Evolutionary conservation across 1,140 invertebrate species (phyloP), one percentile per base, ranked within the genome.

Genomic region (Apis florea): DNA sequence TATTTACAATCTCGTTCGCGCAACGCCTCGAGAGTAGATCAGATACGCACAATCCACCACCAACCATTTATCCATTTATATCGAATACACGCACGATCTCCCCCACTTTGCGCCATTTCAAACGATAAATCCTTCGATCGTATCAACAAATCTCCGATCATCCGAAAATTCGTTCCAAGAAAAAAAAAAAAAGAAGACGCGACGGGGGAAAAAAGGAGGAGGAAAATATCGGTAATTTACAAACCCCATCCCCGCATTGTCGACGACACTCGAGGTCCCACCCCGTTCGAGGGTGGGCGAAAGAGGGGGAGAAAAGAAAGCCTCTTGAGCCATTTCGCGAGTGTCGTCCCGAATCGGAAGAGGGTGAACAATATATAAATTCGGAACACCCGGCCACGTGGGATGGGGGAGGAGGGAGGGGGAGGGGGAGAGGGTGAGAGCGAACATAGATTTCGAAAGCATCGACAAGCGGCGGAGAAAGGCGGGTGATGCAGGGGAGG

Each of bases 281-380:
- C 17, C 59, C 51, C 47, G 19, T 59, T 49, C 56, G 54, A 53
- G 58, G 51, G 64, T 6, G 61, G 59, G 53, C 15, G 31, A 51
- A 56, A 80, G 56, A 66, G 61, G 10, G 56, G 21, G 56, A 31
- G 51, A 53, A 59, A 67, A 79, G 67, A 79, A 85, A 59, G 56
- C 21, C 85, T 87, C 85, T 87, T 72, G 85, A 88, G 49, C 82
- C 56, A 78, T 85, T 83, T 87, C 83, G 83, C 79, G 86, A 75
- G 78, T 84, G 85, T 84, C 86, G 85, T 87, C 78, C 85, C 71
- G 53, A 66, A 81, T 87, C 85, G 85, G 85, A 87, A 88, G 79
- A 83, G 71, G 69, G 76, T 49, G 75, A 85, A 87, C 71, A 83
- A 83, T 82, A 80, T 87, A 88, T 88, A 87, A 87, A 88, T 88